These are phyloP conservation scores for Drosophila barbarae DNA, from an alignment of 2,888 invertebrate species.

Conservation along the genomic window DNA sequence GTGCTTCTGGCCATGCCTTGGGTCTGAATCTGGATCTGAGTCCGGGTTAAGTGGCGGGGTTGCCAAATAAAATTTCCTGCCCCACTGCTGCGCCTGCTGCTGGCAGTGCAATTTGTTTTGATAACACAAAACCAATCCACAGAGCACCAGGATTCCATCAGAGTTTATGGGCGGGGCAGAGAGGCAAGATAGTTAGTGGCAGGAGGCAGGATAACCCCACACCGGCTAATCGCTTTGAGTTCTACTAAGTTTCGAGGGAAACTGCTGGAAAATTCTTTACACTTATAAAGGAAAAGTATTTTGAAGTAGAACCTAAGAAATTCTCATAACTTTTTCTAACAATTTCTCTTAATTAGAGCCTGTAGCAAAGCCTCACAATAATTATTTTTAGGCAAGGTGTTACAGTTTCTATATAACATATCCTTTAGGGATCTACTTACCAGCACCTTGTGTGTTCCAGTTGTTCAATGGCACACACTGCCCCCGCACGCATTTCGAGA, in stretches of 20 bases:
- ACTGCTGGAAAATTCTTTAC: not conserved
- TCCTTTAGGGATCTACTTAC: not conserved
- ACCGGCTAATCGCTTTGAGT: conserved; percentile 11
- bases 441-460: conserved; percentile 3
- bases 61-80: conserved; percentile 65
- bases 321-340: not conserved
- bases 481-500: conserved; percentile 24
- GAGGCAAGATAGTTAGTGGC: not conserved
- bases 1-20: conserved; percentile 16
- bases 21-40: conserved; percentile 21
- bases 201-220: not conserved
- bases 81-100: conserved; percentile 39
- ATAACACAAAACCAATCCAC: conserved; percentile 50
- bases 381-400: not conserved
- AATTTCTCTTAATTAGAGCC: not conserved
- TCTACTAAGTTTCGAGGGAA: not conserved
- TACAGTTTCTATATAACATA: not conserved
- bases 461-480: conserved; percentile 15
- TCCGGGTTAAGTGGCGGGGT: conserved; percentile 41
- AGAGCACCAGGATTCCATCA: conserved; percentile 30
- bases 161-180: not conserved
- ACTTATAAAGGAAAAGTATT: not conserved
- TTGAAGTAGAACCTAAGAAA: too few species aligned
- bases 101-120: conserved; percentile 66
- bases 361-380: not conserved